Base-by-base conservation (phyloP, 2,797 vertebrate genomes). In the Alauda arvensis region DNA sequence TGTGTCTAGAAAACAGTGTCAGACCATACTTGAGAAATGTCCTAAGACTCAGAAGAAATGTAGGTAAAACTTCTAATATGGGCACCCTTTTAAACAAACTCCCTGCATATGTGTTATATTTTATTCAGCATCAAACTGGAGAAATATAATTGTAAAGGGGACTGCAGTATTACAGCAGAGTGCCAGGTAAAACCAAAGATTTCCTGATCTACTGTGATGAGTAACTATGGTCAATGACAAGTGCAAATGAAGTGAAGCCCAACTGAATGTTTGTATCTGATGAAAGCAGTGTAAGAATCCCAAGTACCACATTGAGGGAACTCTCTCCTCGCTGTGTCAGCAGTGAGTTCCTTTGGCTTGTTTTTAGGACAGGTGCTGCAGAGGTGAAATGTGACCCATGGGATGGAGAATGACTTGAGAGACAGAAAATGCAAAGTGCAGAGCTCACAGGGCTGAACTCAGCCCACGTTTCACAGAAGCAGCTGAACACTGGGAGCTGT, bases 221-320 rank as follows among this genome's bases (percentile, higher is more conserved):
- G 12, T 48, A 56, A 57, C 31, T 79, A 20, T 56, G 37, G 7
- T 25, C 14, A 83, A 15, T 18, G 19, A 37, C 33, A 72, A 59
- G 10, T 34, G 40, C 45, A 60, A 28, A 21, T 24, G 39, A 17
- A 53, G 26, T 19, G 19, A 52, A 83, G 61, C 66, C 46, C 33
- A 49, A 4, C 3, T 46, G 67, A 25, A 56, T n/a, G 65, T 92
- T 89, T 66, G 2, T 26, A 2, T 4, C 57, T 33, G n/a, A 33
- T 60, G 45, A 83, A 34, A 25, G 15, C 56, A 56, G 4, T 17
- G 26, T 40, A 31, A 84, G 48, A 23, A 60, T 37, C 2, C 4
- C 12, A 53, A 76, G 26, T 8, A 17, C 8, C 43, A 3, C 1
- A 0, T 1, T 1, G 24, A 52, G 70, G 37, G 31, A 83, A 25